These are phyloP conservation scores for Drosophila falleni DNA, from an alignment of 2,888 invertebrate species.

Conservation along the genomic window DNA sequence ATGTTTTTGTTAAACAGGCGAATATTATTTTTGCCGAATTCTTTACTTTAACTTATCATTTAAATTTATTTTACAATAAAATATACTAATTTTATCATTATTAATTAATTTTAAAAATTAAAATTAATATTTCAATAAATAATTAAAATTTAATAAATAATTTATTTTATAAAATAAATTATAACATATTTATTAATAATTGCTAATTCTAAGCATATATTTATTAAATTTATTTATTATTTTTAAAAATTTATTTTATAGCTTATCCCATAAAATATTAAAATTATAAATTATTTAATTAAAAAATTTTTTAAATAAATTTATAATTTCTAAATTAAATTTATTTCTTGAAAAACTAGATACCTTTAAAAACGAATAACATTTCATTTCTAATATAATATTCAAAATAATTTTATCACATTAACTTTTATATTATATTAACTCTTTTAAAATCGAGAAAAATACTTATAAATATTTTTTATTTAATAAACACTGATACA, in stretches of 20 bases:
- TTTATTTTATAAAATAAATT: slow-evolving; percentile 86
- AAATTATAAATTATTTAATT: slow-evolving; percentile 85
- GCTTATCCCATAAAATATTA: slow-evolving; percentile 86
- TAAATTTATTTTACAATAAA: slow-evolving; percentile 72
- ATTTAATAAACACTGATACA: slow-evolving; percentile 90
- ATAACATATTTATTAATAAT: slow-evolving; percentile 86
- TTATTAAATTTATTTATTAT: slow-evolving; percentile 83
- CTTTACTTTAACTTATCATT: slow-evolving; percentile 86
- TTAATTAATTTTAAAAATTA: slow-evolving; percentile 77
- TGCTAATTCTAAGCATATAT: slow-evolving; percentile 88
- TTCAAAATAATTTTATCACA: slow-evolving; percentile 88
- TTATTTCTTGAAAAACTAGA: slow-evolving; percentile 89
- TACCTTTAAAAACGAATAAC: slow-evolving; percentile 89
- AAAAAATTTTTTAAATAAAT: slow-evolving; percentile 79
- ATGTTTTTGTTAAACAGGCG: slow-evolving; percentile 93
- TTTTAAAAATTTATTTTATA: slow-evolving; percentile 87
- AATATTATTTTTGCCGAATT: slow-evolving; percentile 89
- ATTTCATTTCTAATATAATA: slow-evolving; percentile 88
- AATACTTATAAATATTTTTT: slow-evolving; percentile 79
- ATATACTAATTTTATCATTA: slow-evolving; percentile 81
- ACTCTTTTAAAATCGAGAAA: slow-evolving; percentile 89
- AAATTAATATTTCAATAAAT: slow-evolving; percentile 85
- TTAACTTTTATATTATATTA: slow-evolving; percentile 87
- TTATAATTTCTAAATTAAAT: slow-evolving; percentile 86
- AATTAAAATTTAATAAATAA: slow-evolving; percentile 85